Evolutionary conservation across 2,113 vertebrate genomes (phyloP).

Genomic region (Jaculus jaculus): DNA sequence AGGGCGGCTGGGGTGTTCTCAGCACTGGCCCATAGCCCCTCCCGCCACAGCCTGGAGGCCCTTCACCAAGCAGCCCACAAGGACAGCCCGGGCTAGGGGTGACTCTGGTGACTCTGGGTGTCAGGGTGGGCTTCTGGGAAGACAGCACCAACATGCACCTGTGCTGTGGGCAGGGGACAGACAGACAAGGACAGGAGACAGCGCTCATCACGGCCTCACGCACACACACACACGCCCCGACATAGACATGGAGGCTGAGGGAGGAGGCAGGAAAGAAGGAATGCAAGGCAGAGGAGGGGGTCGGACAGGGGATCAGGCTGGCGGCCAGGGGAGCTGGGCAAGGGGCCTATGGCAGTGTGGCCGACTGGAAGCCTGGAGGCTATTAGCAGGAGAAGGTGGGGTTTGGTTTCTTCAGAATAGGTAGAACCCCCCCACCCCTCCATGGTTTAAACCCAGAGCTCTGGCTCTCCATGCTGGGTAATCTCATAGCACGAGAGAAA

Average conservation of each 20-base stretch:
- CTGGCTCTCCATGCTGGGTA: background rate
- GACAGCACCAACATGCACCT: conserved; percentile 81
- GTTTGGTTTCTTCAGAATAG: background rate
- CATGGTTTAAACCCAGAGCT: background rate
- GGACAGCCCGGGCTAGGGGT: conserved; percentile 41
- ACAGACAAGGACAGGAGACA: conserved; percentile 78
- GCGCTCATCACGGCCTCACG: conserved; percentile 58
- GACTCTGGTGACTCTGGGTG: conserved; percentile 38
- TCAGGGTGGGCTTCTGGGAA: conserved; percentile 75
- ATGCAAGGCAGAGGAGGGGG: background rate
- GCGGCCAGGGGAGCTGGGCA: background rate
- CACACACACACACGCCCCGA: conserved; percentile 46
- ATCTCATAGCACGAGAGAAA: background rate
- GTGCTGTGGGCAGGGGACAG: conserved; percentile 71
- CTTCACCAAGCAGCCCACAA: background rate
- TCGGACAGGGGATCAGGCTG: background rate
- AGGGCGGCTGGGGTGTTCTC: background rate
- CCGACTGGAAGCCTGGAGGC: background rate
- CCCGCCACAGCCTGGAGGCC: background rate
- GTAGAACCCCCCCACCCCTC: rapidly evolving
- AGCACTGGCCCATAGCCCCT: conserved; percentile 34
- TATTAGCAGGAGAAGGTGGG: conserved; percentile 60
- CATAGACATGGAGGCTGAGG: conserved; percentile 57
- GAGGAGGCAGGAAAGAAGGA: conserved; percentile 31
- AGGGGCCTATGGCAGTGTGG: background rate